These are phyloP conservation scores for Leptopilina boulardi DNA, from an alignment of 1,140 invertebrate species.

Conservation along the genomic window DNA sequence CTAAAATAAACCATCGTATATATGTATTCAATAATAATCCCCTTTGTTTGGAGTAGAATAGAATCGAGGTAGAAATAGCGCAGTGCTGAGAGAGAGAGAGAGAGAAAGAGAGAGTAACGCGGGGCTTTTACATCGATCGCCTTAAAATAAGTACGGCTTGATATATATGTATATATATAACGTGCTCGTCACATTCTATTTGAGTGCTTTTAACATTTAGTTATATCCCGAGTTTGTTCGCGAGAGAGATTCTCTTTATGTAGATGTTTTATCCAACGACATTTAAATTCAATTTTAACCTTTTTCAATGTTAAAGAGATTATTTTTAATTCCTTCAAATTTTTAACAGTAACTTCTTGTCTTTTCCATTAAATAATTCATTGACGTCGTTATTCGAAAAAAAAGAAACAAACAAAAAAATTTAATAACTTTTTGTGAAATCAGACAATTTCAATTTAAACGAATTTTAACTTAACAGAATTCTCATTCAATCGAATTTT, in stretches of 20 bases:
- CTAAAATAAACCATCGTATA: slow-evolving; percentile 23
- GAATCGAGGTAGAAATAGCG: slow-evolving; percentile 21
- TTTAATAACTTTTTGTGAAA: too few relatives aligned
- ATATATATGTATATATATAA: slow-evolving; percentile 22
- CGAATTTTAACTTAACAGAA: too few relatives aligned
- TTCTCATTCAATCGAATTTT: too few relatives aligned
- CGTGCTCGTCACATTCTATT: slow-evolving; percentile 26
- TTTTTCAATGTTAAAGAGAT: background rate
- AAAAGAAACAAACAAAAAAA: background rate
- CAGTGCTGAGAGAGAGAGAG: slow-evolving; percentile 2
- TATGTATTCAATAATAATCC: slow-evolving; percentile 33
- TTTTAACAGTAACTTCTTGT: background rate
- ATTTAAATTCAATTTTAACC: slow-evolving; percentile 13
- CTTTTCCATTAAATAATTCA: background rate
- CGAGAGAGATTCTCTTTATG: background rate
- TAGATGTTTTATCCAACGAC: background rate
- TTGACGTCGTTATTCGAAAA: background rate
- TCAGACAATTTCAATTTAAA: too few relatives aligned
- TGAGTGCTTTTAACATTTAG: slow-evolving; percentile 22
- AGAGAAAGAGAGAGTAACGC: slow-evolving; percentile 28
- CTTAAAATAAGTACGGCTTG: slow-evolving; percentile 30
- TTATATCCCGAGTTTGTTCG: slow-evolving; percentile 1
- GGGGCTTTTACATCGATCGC: slow-evolving; percentile 18
- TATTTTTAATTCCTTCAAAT: slow-evolving; percentile 5
- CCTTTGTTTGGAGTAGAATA: slow-evolving; percentile 31